Evolutionary conservation across 2,113 vertebrate genomes (phyloP), one percentile per base, ranked within the genome.

Genomic region (Eonycteris spelaea): DNA sequence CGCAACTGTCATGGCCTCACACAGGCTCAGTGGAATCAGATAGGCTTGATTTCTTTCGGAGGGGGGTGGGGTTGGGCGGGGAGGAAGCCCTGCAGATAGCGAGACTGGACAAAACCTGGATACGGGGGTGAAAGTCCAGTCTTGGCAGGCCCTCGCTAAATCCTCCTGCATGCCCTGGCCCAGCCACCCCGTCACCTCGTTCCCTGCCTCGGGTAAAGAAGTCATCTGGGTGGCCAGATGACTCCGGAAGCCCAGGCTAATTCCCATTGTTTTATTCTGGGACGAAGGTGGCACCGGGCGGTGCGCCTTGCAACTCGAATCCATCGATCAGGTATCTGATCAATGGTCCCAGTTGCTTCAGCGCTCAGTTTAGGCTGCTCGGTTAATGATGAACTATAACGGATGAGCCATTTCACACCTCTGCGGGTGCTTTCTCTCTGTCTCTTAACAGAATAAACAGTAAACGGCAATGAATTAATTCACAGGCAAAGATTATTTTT

Each of bases 381-480:
- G 96, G 95, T 96, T 98, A 98, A 98, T 97, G 65, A 97, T 97
- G 93, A 93, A 95, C 92, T 90, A 77, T 98, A 98, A 98, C 96
- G 97, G 98, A 96, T 89, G 97, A 97, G 97, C 97, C 97, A 94
- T 94, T 98, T 98, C 97, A 97, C 97, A 98, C 97, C 95, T 97
- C 91, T 94, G n/a, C 94, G 89, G 84, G 93, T 96, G 91, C 93
- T 97, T 14, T 30, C 26, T 96, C 98, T 97, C 97, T 96, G 90
- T 88, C 67, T 94, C 95, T 43, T 61, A 68, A 93, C 77, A 97
- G 97, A 97, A 94, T 80, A 97, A 95, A 79, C 65, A 90, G 73
- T 65, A 61, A 96, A 97, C 55, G 92, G 79, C 28, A 10, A 90
- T 94, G 96, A 94, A 97, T 97, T 97, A 91, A 93, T 97, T 97